Base-by-base conservation (phyloP, 1,140 invertebrate species). In the Trachelipus rathkii region DNA sequence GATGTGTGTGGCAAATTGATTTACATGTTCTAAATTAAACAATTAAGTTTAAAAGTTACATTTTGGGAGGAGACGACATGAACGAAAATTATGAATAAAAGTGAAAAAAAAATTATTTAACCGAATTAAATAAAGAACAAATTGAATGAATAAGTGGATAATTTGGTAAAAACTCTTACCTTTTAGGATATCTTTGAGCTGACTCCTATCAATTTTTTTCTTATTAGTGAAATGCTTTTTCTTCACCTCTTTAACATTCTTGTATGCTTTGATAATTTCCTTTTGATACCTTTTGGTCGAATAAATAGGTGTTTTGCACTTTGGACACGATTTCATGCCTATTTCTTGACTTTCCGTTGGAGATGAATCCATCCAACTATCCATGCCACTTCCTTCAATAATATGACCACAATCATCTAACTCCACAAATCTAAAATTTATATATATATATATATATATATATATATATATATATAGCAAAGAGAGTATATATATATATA, bases 401-500 rank as follows among this genome's bases (percentile, higher is more conserved):
- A 87, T 79, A 82, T 92, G 91, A 8, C 84, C 82, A 82, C 91
- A 92, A 82, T 92, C 90, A 81, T 88, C 84, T 21, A 92, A 82
- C 46, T 86, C 81, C 67, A 92, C 85, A 83, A 91, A 90, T 76
- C 88, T 88, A 75, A 71, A 82, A 75, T 13, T 19, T 33, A 33
- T 33, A 33, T 33, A 33, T 33, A 33, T 43, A 24, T 21, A 72
- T 19, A 10, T 11, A 75, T 75, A 9, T 15, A 70, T 21, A 23
- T 11, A 79, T 60, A 75, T 77, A 72, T 21, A 10, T 45, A 44
- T 24, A 33, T 44, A n/a, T n/a, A n/a, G n/a, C n/a, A n/a, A n/a
- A n/a, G n/a, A n/a, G 67, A 50, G 75, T 43, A 66, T 19, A 73
- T 67, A 43, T 19, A 71, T n/a, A 44, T 15, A 9, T 44, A 72